phyloP scores from a whole-genome alignment of 2,888 invertebrate species.

The Chrysolina haemoptera region DNA sequence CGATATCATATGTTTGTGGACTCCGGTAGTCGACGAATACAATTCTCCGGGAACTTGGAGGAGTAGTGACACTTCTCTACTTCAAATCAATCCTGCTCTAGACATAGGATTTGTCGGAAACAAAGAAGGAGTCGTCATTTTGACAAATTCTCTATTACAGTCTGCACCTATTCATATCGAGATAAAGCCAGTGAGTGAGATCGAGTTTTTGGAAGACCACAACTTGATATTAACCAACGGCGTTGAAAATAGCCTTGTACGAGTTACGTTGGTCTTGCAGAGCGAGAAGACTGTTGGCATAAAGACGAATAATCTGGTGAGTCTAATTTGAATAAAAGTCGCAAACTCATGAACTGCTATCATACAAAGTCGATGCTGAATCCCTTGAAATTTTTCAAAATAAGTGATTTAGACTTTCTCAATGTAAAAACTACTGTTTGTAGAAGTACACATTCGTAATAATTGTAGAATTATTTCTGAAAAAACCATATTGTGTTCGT shows the following conservation, averaged over 20 bases:
- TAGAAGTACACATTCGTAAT: too few relatives aligned
- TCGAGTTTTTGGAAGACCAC: conserved; percentile 57
- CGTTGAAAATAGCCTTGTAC: conserved; percentile 49
- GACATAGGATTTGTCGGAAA: conserved; percentile 67
- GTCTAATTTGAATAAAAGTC: conserved; percentile 24
- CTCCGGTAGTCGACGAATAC: conserved; percentile 67
- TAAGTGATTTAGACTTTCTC: too few relatives aligned
- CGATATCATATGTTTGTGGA: conserved; percentile 72
- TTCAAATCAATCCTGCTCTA: conserved; percentile 62
- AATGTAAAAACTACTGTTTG: too few relatives aligned
- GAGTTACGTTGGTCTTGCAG: conserved; percentile 61
- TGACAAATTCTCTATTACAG: conserved; percentile 64
- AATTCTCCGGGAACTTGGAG: conserved; percentile 67
- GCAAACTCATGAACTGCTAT: too few relatives aligned
- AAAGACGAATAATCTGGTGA: conserved; percentile 65
- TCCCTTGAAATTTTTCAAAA: too few relatives aligned
- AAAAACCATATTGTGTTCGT: too few relatives aligned
- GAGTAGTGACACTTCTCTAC: conserved; percentile 63
- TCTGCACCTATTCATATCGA: conserved; percentile 62
- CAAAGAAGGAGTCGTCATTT: conserved; percentile 60
- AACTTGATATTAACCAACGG: conserved; percentile 62
- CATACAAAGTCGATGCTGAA: too few relatives aligned
- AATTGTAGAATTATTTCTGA: too few relatives aligned
- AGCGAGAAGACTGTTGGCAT: conserved; percentile 57
- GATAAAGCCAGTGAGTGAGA: conserved; percentile 60